A percentile compares a stretch with the other conserved stretches of the same genome.
phyloP scores from a whole-genome alignment of 2,888 invertebrate genomes.

The Hetaerina titia region DNA sequence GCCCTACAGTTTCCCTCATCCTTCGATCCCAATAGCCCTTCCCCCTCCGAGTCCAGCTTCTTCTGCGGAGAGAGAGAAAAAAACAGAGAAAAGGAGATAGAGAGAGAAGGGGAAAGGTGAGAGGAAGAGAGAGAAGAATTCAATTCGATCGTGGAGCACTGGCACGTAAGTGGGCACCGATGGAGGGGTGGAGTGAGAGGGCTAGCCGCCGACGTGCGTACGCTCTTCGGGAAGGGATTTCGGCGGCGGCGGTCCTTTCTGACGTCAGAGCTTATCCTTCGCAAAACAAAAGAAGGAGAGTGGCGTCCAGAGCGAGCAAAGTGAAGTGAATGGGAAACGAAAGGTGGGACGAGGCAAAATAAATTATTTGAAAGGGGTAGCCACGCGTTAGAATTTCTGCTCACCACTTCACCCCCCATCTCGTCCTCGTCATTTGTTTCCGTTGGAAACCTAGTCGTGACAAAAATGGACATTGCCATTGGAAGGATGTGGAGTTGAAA shows the following conservation, averaged over 20 bases:
- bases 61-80: neutral
- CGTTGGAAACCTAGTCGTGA: neutral
- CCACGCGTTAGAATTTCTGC: neutral
- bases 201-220: neutral
- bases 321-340: conserved; percentile 1
- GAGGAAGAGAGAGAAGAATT: neutral
- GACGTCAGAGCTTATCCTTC: neutral
- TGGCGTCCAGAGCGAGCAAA: neutral
- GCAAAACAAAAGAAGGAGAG: neutral
- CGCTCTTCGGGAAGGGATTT: neutral
- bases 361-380: neutral
- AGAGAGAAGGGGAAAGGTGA: neutral
- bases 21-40: neutral
- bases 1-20: neutral
- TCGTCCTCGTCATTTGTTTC: neutral
- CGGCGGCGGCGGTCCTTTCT: neutral
- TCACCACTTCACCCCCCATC: neutral
- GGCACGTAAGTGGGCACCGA: neutral
- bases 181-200: neutral
- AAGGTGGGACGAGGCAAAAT: neutral
- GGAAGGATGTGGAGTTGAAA: too few species aligned
- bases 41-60: neutral
- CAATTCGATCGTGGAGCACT: neutral
- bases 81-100: neutral
- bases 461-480: neutral